Base-by-base conservation (phyloP, 1,140 invertebrate genomes). In the Hycleus phaleratus region DNA sequence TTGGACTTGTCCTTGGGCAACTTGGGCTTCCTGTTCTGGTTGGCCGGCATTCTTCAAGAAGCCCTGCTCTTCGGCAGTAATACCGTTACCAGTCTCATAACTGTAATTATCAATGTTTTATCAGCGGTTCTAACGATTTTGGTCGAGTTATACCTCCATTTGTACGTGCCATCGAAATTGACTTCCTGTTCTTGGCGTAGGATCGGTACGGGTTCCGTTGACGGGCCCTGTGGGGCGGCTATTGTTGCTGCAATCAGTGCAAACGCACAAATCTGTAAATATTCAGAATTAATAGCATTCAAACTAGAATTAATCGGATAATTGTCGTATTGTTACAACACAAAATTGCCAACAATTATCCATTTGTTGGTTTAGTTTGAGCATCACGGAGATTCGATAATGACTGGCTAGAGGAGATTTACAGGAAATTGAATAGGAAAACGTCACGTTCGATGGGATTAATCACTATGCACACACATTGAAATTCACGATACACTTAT, bases 81-180 rank as follows among this genome's bases (percentile, higher is more conserved):
- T 89, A 8, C 87, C 87, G 65, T 90, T 88, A 3, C 77, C 85
- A n/a, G 86, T 86, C 69, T 88, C 83, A 74, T 83, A 90, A 68
- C 82, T 86, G 72, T 56, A 80, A 71, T 42, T 32, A 32, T 32
- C 32, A 32, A 4, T 32, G 7, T 32, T 32, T 49, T 48, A 18
- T 48, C 10, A 7, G 4, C n/a, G 48, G 47, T 64, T 80, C 65
- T 32, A 32, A 3, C 32, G 7, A 32, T 32, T 32, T 18, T 18
- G 18, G 0, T 0, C 18, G 18, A 18, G 18, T 18, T 18, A 18
- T 80, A 85, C 65, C 74, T 75, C 66, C 74, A 86, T 68, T 81
- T 81, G 73, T 85, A 86, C 4, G 81, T 82, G 53, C 84, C 84
- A 68, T 85, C 84, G 32, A 77, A 80, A 65, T 82, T 82, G 45